Evolutionary conservation across 2,888 invertebrate species (phyloP).

Genomic region (Caenorhabditis sp.): DNA sequence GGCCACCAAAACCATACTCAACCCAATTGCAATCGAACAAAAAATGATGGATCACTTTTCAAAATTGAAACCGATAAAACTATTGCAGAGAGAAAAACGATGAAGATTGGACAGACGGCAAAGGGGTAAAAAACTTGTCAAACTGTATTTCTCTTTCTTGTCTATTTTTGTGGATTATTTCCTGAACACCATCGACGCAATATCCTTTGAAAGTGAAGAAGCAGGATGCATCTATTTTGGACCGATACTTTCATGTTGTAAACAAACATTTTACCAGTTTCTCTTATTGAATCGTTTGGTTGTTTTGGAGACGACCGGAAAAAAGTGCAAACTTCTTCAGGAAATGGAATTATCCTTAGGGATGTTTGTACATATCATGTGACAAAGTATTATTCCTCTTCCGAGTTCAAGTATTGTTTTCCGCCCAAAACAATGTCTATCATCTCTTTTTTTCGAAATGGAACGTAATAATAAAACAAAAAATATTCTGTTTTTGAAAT

Average conservation of each 20-base stretch:
- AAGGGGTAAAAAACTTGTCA: not conserved
- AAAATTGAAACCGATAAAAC: not conserved
- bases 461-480: not conserved
- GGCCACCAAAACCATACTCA: not conserved
- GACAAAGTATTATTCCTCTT: not conserved
- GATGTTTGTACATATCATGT: not conserved
- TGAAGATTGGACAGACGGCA: not conserved
- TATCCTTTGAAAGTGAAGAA: not conserved
- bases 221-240: not conserved
- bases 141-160: not conserved
- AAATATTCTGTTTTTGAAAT: not conserved
- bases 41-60: not conserved
- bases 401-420: not conserved
- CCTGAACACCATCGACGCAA: not conserved
- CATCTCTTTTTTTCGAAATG: too few relatives aligned
- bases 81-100: too few relatives aligned
- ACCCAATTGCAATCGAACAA: not conserved
- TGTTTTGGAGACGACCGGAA: not conserved
- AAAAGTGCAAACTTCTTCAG: not conserved
- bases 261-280: not conserved
- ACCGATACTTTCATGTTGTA: not conserved
- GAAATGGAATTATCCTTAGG: not conserved
- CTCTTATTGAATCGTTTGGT: not conserved
- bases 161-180: not conserved
- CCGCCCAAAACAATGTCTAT: too few relatives aligned